Percentiles rank a stretch among this genome's conserved stretches.
These are phyloP conservation scores for Lepidurus packardi DNA, from an alignment of 1,140 invertebrate genomes.

Conservation along the genomic window DNA sequence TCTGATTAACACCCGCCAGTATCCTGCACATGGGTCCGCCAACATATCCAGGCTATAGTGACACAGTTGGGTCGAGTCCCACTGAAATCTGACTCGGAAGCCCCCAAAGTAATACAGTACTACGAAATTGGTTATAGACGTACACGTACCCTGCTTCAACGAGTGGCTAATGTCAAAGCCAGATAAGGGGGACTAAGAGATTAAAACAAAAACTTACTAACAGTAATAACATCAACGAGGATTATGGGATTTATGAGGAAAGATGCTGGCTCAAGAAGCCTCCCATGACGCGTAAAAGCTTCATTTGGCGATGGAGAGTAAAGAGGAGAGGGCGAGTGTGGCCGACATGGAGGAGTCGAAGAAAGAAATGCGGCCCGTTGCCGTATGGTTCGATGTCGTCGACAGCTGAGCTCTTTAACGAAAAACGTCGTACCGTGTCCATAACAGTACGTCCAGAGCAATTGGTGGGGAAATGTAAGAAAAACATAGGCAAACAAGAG, in stretches of 20 bases:
- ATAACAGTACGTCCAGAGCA: neutral
- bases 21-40: neutral
- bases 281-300: neutral
- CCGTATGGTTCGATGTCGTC: constrained; percentile 7
- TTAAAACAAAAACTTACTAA: neutral
- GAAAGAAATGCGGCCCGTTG: constrained; percentile 20
- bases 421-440: neutral
- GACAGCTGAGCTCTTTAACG: constrained; percentile 17
- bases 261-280: neutral
- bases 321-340: constrained; percentile 4
- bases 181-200: neutral
- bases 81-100: neutral
- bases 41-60: neutral
- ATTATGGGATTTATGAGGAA: neutral
- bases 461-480: neutral
- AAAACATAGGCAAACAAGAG: neutral
- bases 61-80: neutral
- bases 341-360: constrained; percentile 10
- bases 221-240: neutral
- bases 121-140: no score
- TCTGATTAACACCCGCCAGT: neutral
- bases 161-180: neutral
- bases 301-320: neutral
- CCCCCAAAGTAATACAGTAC: no score
- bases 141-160: no score